Percentiles rank a stretch among this genome's conserved stretches.
Evolutionary conservation across 1,140 invertebrate species (phyloP).

Genomic region (Drosophila arawakana): DNA sequence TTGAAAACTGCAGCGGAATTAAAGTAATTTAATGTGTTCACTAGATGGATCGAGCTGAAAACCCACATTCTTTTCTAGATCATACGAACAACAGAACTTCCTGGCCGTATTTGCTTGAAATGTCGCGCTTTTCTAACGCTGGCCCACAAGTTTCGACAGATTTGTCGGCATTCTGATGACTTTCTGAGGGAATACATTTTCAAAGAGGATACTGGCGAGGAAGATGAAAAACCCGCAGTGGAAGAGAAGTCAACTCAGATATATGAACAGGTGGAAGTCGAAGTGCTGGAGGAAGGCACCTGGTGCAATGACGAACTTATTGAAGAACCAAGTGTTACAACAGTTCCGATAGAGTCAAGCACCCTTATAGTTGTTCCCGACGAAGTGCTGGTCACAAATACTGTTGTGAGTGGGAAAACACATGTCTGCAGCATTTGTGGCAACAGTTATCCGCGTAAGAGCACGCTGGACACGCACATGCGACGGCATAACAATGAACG

Average conservation of each 20-base stretch:
- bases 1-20: slow-evolving; percentile 73
- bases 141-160: slow-evolving; percentile 72
- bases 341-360: background rate
- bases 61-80: slow-evolving; percentile 47
- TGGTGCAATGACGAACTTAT: slow-evolving; percentile 54
- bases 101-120: slow-evolving; percentile 64
- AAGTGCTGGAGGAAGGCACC: slow-evolving; percentile 53
- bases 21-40: background rate
- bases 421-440: slow-evolving; percentile 79
- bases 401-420: slow-evolving; percentile 22
- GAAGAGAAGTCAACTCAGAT: slow-evolving; percentile 24
- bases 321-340: slow-evolving; percentile 20
- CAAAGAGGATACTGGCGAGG: slow-evolving; percentile 24
- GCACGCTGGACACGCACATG: slow-evolving; percentile 78
- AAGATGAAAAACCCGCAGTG: background rate
- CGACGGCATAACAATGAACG: slow-evolving; percentile 75
- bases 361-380: slow-evolving; percentile 13
- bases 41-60: background rate
- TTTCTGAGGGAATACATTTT: slow-evolving; percentile 68
- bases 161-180: slow-evolving; percentile 72
- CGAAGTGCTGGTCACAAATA: background rate
- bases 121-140: slow-evolving; percentile 69
- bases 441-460: slow-evolving; percentile 75
- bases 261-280: slow-evolving; percentile 55
- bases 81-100: slow-evolving; percentile 51